Evolutionary conservation across 2,113 vertebrate genomes (phyloP), one percentile per base, ranked within the genome.

Genomic region (Glareola pratincola): DNA sequence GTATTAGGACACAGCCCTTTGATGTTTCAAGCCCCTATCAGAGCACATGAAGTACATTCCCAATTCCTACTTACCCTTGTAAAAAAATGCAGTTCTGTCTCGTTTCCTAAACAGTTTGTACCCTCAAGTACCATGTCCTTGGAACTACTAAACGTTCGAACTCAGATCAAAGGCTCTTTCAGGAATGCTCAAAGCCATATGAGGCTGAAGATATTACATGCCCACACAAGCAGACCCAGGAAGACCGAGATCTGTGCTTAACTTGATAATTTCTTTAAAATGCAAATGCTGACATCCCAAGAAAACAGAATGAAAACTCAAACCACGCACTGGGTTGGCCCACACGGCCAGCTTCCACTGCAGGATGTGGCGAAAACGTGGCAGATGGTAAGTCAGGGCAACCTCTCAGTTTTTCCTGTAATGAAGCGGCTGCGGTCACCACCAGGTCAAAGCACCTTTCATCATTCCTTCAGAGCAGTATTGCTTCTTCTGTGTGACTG

Each of bases 81-180:
- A 85, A 92, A 85, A 92, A 92, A 94, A 85, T 56, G 68, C 56
- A 60, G 14, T 77, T 93, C 88, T 54, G 2, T 76, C 57, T 82
- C 69, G 89, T 72, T 86, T 87, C 76, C 77, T 79, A 76, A 69
- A 73, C 62, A 87, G 59, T 56, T 68, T 96, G 37, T 87, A 86
- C 50, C 91, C 71, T 69, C 57, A 91, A 79, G 69, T 93, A 69
- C 20, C 10, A 64, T 1, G 1, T 54, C 37, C 62, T 91, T 80
- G 88, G 86, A 95, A 86, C 78, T 36, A 85, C 80, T 68, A 63
- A 87, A 68, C 66, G 62, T 24, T 45, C 66, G 59, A 75, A 47
- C 24, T 41, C 62, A 69, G 57, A 95, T 76, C 89, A 95, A 95
- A 97, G 80, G 10, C 56, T 89, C 48, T 83, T 71, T 75, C 73